Evolutionary conservation across 2,797 vertebrate genomes (phyloP).

Genomic region (Oreortyx pictus): DNA sequence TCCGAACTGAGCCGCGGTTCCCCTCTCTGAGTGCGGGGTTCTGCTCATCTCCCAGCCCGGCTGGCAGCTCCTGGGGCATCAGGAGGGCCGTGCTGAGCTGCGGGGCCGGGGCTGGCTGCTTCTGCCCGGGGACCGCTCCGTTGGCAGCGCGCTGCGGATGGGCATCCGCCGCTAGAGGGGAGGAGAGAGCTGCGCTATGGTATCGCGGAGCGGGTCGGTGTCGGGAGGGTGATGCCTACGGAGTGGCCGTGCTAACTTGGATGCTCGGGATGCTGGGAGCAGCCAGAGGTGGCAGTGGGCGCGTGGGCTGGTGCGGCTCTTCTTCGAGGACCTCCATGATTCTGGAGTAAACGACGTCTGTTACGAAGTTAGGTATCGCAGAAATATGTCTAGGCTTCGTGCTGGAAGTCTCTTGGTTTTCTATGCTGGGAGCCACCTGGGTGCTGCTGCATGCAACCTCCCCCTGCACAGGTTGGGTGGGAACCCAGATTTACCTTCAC

Average conservation of each 20-base stretch:
- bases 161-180: slow-evolving; percentile 55
- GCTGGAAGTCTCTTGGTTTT: neutral
- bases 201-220: fast-evolving
- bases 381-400: fast-evolving
- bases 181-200: slow-evolving; percentile 34
- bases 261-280: neutral
- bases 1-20: neutral
- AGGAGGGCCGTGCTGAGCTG: neutral
- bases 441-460: fast-evolving
- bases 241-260: fast-evolving
- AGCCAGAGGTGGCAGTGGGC: fast-evolving
- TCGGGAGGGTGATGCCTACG: fast-evolving
- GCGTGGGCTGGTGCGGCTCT: fast-evolving
- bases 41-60: neutral
- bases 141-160: neutral
- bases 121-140: neutral
- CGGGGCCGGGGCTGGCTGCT: neutral
- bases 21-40: neutral
- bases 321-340: fast-evolving
- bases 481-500: neutral
- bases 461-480: fast-evolving
- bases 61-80: fast-evolving
- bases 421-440: fast-evolving
- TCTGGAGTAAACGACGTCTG: fast-evolving
- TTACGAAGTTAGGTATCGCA: fast-evolving